Evolutionary conservation across 2,113 vertebrate genomes (phyloP).

Genomic region (Oncorhynchus mykiss): DNA sequence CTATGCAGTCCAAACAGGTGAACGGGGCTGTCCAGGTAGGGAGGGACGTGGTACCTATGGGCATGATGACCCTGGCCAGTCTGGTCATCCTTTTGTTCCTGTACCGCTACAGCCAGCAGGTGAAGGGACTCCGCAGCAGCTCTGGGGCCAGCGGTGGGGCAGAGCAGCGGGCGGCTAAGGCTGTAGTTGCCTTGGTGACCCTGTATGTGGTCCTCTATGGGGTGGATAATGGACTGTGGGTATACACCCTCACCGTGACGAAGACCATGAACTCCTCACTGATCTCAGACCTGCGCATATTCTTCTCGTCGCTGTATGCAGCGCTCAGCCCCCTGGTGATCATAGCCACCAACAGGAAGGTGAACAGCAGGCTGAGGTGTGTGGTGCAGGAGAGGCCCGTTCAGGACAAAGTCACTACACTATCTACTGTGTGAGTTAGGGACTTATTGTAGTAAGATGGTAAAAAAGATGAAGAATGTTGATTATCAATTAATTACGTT

Average conservation of each 20-base stretch:
- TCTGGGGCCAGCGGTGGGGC: neutral
- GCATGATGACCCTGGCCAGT: slow-evolving; percentile 67
- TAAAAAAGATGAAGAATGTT: too few species aligned
- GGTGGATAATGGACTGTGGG: slow-evolving; percentile 74
- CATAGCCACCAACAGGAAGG: slow-evolving; percentile 72
- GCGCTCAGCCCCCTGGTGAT: slow-evolving; percentile 72
- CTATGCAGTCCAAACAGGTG: slow-evolving; percentile 47
- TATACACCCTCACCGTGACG: slow-evolving; percentile 71
- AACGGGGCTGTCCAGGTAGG: slow-evolving; percentile 65
- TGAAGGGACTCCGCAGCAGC: slow-evolving; percentile 55
- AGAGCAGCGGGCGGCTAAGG: slow-evolving; percentile 67
- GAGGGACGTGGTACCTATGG: slow-evolving; percentile 73
- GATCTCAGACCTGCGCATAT: slow-evolving; percentile 71
- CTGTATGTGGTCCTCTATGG: slow-evolving; percentile 72
- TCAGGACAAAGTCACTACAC: slow-evolving; percentile 27
- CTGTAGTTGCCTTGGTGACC: slow-evolving; percentile 66
- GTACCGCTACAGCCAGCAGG: slow-evolving; percentile 66
- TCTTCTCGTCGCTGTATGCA: slow-evolving; percentile 73
- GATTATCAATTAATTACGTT: too few species aligned
- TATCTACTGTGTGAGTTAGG: slow-evolving; percentile 35
- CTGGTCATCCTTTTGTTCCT: slow-evolving; percentile 73
- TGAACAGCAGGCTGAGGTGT: slow-evolving; percentile 62
- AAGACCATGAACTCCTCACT: slow-evolving; percentile 64
- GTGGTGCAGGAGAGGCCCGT: slow-evolving; percentile 26
- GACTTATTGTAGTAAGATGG: neutral